A percentile compares a stretch with the other conserved stretches of the same genome.
Conservation (phyloP, 2,888 invertebrate species). For the Drosophila fungiperda region DNA sequence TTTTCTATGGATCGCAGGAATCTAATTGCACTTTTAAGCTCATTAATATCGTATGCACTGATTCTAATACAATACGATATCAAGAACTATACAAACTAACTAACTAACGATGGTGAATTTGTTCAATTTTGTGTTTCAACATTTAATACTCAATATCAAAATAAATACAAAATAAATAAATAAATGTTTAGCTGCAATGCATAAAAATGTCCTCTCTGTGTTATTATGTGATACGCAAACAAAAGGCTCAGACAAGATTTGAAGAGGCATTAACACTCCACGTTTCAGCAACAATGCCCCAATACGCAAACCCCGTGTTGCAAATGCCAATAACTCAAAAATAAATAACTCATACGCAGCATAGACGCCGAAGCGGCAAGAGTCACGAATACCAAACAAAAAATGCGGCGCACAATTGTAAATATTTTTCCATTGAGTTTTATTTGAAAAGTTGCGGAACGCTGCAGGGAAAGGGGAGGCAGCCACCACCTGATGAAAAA, state of each 20-base stretch:
- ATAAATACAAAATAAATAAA: background rate
- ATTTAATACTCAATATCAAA: background rate
- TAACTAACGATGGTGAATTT: background rate
- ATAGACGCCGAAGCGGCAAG: slow-evolving; percentile 50
- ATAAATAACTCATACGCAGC: slow-evolving; percentile 76
- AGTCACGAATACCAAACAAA: slow-evolving; percentile 73
- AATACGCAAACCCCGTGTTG: slow-evolving; percentile 24
- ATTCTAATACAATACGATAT: slow-evolving; percentile 62
- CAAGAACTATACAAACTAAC: slow-evolving; percentile 27
- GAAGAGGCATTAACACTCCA: slow-evolving; percentile 28
- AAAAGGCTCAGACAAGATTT: slow-evolving; percentile 31
- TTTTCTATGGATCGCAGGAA: slow-evolving; percentile 22
- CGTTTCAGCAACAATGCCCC: slow-evolving; percentile 6
- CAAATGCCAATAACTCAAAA: slow-evolving; percentile 74
- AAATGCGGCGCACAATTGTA: slow-evolving; percentile 65
- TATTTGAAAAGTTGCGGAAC: slow-evolving; percentile 72
- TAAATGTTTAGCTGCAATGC: background rate
- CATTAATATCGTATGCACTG: slow-evolving; percentile 46
- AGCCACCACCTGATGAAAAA: slow-evolving; percentile 63
- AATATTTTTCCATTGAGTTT: slow-evolving; percentile 78
- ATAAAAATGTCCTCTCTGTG: background rate
- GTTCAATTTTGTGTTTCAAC: background rate
- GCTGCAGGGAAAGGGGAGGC: slow-evolving; percentile 5
- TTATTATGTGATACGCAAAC: slow-evolving; percentile 2
- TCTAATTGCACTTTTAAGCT: slow-evolving; percentile 2